These are phyloP conservation scores for Glaucomys volans DNA, from an alignment of 2,113 vertebrate genomes.

Conservation along the genomic window DNA sequence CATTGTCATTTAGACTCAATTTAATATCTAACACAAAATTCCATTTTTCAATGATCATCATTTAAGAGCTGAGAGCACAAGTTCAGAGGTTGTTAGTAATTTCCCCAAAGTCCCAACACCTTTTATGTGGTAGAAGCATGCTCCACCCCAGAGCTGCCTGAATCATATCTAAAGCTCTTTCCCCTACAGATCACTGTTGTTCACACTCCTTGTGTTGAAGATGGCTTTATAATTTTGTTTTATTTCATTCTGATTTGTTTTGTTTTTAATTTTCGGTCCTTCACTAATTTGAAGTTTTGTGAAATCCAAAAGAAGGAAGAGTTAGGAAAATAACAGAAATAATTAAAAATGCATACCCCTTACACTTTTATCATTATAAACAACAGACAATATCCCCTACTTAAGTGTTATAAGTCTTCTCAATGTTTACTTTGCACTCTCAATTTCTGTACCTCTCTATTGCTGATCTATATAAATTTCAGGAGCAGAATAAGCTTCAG, in stretches of 20 bases:
- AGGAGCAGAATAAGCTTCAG: not conserved
- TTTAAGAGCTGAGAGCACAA: not conserved
- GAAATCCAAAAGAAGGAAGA: not conserved
- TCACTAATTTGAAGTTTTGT: not conserved
- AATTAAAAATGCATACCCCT: not conserved
- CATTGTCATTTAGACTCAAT: not conserved
- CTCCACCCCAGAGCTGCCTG: not conserved
- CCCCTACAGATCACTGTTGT: too few relatives aligned
- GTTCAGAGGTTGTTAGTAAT: not conserved
- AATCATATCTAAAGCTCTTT: not conserved
- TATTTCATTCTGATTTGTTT: not conserved
- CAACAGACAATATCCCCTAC: not conserved
- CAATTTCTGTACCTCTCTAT: not conserved
- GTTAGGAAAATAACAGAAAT: not conserved
- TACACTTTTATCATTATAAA: not conserved
- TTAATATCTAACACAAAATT: not conserved
- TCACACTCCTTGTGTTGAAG: not conserved
- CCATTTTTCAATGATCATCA: not conserved
- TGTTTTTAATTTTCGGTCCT: not conserved
- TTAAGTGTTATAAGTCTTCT: not conserved
- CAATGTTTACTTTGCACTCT: not conserved
- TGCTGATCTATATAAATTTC: not conserved
- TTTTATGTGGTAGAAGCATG: not conserved
- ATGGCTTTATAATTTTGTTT: not conserved
- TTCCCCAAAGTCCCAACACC: not conserved